phyloP scores from a whole-genome alignment of 2,113 vertebrate species.

The Equus quagga region DNA sequence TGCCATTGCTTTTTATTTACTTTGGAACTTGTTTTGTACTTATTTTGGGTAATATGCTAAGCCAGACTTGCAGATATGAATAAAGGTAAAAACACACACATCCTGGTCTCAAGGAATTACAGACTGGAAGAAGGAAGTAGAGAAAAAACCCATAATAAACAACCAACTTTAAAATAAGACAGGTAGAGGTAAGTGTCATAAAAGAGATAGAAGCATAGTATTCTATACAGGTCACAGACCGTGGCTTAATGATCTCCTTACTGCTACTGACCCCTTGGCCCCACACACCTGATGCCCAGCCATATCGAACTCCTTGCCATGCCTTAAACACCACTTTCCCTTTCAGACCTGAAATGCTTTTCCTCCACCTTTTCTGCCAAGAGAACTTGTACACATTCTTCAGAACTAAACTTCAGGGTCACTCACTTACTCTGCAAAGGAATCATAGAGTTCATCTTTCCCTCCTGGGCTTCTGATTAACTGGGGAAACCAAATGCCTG shows the following conservation, averaged over 20 bases:
- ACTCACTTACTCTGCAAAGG: not conserved
- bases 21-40: slow-evolving; percentile 9
- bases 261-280: not conserved
- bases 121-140: not conserved
- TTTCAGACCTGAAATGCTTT: not conserved
- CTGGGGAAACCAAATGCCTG: not conserved
- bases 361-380: not conserved
- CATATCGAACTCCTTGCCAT: not conserved
- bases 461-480: not conserved
- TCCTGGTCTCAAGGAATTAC: not conserved
- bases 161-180: slow-evolving; percentile 27
- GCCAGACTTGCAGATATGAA: not conserved
- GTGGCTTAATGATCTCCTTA: not conserved
- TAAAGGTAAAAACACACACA: not conserved
- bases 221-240: not conserved
- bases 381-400: not conserved
- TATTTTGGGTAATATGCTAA: not conserved
- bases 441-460: not conserved
- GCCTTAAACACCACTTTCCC: not conserved
- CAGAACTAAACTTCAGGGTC: not conserved
- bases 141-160: not conserved
- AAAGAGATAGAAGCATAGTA: not conserved
- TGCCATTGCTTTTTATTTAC: not conserved
- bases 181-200: not conserved
- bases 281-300: not conserved